Percentiles rank a stretch among this genome's conserved stretches.
Evolutionary conservation across 2,888 invertebrate species (phyloP).

Genomic region (Drosophila longiperda): DNA sequence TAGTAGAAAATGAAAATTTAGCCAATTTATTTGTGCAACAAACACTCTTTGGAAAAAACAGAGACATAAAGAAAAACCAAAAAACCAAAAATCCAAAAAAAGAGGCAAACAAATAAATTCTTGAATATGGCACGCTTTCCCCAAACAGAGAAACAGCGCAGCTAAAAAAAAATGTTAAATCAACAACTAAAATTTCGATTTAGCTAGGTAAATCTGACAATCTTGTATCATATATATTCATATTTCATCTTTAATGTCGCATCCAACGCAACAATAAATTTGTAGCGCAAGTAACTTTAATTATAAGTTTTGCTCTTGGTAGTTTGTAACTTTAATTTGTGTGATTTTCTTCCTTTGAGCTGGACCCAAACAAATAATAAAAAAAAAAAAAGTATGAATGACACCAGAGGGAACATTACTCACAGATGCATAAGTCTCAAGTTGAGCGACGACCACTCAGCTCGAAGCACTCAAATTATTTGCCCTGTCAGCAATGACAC

Average conservation of each 20-base stretch:
- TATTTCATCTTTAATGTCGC: not conserved
- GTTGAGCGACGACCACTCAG: not conserved
- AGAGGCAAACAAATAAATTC: not conserved
- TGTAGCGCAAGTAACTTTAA: not conserved
- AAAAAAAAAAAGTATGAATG: not conserved
- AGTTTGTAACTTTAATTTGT: not conserved
- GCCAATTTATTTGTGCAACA: constrained; percentile 41
- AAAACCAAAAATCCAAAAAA: not conserved
- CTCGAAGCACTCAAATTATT: constrained; percentile 17
- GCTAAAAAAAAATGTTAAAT: not conserved
- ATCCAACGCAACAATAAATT: not conserved
- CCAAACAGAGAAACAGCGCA: not conserved
- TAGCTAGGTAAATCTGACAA: not conserved
- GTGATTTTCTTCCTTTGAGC: not conserved
- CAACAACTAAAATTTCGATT: not conserved
- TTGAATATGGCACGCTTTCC: not conserved
- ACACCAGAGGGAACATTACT: not conserved
- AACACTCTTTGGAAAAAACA: not conserved
- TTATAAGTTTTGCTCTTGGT: not conserved
- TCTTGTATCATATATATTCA: not conserved
- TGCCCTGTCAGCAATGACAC: constrained; percentile 14
- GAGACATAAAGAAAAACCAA: not conserved
- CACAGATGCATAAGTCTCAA: constrained; percentile 7
- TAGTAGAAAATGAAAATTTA: constrained; percentile 53
- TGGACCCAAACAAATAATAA: not conserved